phyloP scores from a whole-genome alignment of 2,797 vertebrate species.

The Protonibea diacanthus region DNA sequence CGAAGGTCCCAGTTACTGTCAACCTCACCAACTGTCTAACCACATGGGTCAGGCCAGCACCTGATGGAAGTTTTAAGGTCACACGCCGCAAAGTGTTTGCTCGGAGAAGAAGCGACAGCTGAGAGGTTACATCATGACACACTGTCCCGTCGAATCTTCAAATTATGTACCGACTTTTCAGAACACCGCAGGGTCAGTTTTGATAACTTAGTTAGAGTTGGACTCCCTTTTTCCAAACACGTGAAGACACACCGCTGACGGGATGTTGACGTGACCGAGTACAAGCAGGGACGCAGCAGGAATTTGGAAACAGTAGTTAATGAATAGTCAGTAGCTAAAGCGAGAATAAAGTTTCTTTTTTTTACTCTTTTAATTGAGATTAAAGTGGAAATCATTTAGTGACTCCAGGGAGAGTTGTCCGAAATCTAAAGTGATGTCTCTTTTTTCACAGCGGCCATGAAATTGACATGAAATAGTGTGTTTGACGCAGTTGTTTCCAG shows the following conservation, averaged over 20 bases:
- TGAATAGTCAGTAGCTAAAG: neutral
- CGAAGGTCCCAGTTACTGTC: conserved; percentile 73
- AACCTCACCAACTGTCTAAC: conserved; percentile 74
- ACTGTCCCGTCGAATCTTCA: conserved; percentile 35
- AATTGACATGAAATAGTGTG: no score
- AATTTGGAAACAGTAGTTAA: neutral
- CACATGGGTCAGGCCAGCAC: conserved; percentile 64
- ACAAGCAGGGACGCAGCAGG: neutral
- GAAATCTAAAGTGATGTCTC: no score
- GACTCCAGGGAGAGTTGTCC: no score
- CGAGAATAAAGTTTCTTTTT: neutral
- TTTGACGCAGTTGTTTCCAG: no score
- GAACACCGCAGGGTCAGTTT: conserved; percentile 22
- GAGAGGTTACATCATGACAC: conserved; percentile 48
- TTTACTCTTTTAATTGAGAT: neutral
- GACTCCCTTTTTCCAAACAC: neutral
- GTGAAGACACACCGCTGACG: neutral
- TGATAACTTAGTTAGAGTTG: conserved; percentile 2
- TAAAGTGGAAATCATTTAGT: neutral
- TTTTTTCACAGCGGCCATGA: no score
- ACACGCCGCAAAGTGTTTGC: conserved; percentile 26
- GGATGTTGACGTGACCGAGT: neutral
- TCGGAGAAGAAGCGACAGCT: conserved; percentile 34
- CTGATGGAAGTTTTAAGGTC: conserved; percentile 62
- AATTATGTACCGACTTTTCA: conserved; percentile 38